Percentiles rank a stretch among this genome's conserved stretches.
phyloP scores from a whole-genome alignment of 2,113 vertebrate genomes.

The Apistogramma diplotaenia region DNA sequence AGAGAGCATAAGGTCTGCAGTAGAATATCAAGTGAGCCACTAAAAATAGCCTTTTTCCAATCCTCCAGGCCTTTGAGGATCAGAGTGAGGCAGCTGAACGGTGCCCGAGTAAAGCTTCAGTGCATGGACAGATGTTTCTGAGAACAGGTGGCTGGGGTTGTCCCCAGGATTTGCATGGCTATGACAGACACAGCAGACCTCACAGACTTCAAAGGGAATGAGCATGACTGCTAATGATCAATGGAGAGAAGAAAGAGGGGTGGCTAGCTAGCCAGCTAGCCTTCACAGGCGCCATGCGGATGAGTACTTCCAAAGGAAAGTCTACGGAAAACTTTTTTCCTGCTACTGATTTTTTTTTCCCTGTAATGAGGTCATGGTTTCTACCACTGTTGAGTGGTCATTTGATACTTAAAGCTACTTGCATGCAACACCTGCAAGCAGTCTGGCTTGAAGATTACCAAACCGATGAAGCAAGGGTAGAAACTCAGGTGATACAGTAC shows the following conservation, averaged over 20 bases:
- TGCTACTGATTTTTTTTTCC: conserved; percentile 28
- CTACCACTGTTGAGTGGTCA: conserved; percentile 8
- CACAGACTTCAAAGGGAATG: conserved; percentile 72
- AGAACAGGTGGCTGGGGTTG: conserved; percentile 77
- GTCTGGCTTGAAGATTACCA: background rate
- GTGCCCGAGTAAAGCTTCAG: conserved; percentile 44
- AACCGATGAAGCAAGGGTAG: background rate
- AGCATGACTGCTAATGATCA: conserved; percentile 74
- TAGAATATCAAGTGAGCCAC: conserved; percentile 49
- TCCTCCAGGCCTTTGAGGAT: conserved; percentile 67
- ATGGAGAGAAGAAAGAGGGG: conserved; percentile 61
- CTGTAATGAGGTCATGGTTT: conserved; percentile 46
- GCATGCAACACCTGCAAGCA: background rate
- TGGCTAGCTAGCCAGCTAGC: conserved; percentile 42
- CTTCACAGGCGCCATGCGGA: conserved; percentile 51
- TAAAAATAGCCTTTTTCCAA: conserved; percentile 67
- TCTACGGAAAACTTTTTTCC: conserved; percentile 32
- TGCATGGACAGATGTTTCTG: conserved; percentile 72
- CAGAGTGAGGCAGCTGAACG: conserved; percentile 68
- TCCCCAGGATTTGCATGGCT: conserved; percentile 76
- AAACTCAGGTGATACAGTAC: background rate
- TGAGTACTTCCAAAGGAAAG: conserved; percentile 42
- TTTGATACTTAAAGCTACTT: background rate
- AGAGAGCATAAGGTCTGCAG: conserved; percentile 49
- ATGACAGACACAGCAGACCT: conserved; percentile 74